Evolutionary conservation across 2,888 invertebrate genomes (phyloP).

Genomic region (Drosophila anomalipes): DNA sequence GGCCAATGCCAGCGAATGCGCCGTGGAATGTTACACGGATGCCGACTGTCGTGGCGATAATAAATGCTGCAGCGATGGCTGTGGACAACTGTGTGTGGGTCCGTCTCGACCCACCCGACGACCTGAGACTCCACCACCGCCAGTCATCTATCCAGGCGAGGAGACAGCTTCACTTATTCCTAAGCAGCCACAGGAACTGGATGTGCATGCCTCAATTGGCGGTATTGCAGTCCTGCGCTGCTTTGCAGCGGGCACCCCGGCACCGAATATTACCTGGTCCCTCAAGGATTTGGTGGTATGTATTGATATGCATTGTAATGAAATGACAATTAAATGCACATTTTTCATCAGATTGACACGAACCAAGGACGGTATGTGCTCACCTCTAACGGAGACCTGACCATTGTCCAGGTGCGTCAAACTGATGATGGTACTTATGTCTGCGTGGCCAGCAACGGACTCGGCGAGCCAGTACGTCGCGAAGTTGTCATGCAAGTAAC

Average conservation of each 20-base stretch:
- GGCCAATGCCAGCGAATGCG: constrained; percentile 87
- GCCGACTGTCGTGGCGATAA: constrained; percentile 91
- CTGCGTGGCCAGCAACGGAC: constrained; percentile 93
- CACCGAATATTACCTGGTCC: constrained; percentile 92
- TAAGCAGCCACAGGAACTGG: constrained; percentile 86
- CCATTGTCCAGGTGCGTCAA: constrained; percentile 92
- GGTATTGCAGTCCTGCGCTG: constrained; percentile 91
- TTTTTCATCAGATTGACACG: constrained; percentile 88
- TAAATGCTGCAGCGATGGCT: constrained; percentile 94
- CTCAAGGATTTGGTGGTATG: constrained; percentile 90
- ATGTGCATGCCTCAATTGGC: constrained; percentile 90
- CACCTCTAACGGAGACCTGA: constrained; percentile 90
- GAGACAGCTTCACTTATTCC: constrained; percentile 86
- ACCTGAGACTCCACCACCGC: constrained; percentile 85
- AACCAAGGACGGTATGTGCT: constrained; percentile 90
- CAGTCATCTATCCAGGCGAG: constrained; percentile 82
- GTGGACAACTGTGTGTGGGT: constrained; percentile 90
- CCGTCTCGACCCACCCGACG: constrained; percentile 86
- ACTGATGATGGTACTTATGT: constrained; percentile 94
- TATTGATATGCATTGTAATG: constrained; percentile 40
- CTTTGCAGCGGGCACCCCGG: constrained; percentile 91
- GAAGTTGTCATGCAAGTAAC: constrained; percentile 90
- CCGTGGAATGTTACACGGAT: constrained; percentile 91
- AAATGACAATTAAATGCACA: neutral
- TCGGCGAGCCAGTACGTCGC: constrained; percentile 89